These are phyloP conservation scores for Plutella xylostella DNA, from an alignment of 2,888 invertebrate species.

Conservation along the genomic window DNA sequence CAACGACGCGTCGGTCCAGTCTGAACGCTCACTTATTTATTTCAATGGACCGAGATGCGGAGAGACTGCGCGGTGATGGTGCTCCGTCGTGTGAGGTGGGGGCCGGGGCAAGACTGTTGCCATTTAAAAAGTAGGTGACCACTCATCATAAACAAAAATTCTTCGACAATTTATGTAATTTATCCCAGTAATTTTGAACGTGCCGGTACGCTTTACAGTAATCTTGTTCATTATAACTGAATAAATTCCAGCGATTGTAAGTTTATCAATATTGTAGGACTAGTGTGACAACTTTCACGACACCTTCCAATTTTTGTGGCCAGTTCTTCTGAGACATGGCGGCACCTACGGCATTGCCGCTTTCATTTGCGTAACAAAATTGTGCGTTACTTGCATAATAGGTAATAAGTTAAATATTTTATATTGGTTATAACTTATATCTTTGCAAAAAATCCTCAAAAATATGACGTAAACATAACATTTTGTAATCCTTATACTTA, in stretches of 20 bases:
- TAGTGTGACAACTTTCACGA: conserved; percentile 11
- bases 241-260: no score
- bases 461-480: no score
- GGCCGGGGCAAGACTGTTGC: conserved; percentile 30
- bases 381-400: no score
- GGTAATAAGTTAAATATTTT: no score
- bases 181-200: no score
- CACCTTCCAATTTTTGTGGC: conserved; percentile 10
- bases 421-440: no score
- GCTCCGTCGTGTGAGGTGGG: conserved; percentile 38
- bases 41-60: conserved; percentile 25
- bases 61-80: conserved; percentile 21
- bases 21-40: conserved; percentile 47
- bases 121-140: conserved; percentile 33
- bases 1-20: conserved; percentile 36
- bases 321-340: conserved; percentile 9
- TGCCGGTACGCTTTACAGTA: no score
- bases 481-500: no score
- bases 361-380: conserved; percentile 1
- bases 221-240: no score
- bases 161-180: no score
- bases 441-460: no score
- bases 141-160: conserved; percentile 15
- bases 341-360: conserved; percentile 8
- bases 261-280: no score